Evolutionary conservation across 2,888 invertebrate genomes (phyloP).

Genomic region (Orchestes rusci): DNA sequence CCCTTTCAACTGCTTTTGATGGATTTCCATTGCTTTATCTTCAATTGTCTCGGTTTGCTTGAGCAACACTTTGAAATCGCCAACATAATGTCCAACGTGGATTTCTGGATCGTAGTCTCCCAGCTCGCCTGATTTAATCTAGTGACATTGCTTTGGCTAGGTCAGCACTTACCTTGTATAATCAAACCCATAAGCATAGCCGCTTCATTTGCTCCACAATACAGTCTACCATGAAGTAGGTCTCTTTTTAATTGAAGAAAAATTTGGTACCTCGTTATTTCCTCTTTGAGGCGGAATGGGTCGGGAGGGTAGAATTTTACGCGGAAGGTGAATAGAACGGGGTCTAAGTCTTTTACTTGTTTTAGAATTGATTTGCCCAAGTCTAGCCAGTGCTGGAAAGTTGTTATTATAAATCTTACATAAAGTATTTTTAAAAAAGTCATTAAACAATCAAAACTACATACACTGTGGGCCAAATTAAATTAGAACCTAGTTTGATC

Average conservation of each 20-base stretch:
- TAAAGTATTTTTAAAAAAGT: no score
- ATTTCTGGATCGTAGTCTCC: slow-evolving; percentile 89
- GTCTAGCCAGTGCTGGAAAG: slow-evolving; percentile 86
- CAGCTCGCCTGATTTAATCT: slow-evolving; percentile 65
- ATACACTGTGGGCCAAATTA: no score
- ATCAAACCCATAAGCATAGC: slow-evolving; percentile 86
- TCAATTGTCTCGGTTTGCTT: slow-evolving; percentile 91
- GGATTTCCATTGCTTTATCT: slow-evolving; percentile 87
- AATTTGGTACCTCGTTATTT: slow-evolving; percentile 90
- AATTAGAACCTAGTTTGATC: no score
- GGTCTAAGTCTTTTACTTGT: slow-evolving; percentile 90
- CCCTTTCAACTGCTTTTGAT: slow-evolving; percentile 79
- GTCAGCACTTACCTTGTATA: slow-evolving; percentile 69
- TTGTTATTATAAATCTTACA: not conserved
- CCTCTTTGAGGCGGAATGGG: slow-evolving; percentile 86
- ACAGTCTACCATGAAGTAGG: slow-evolving; percentile 87
- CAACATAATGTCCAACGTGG: slow-evolving; percentile 83
- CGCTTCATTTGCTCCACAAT: slow-evolving; percentile 84
- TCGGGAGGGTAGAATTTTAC: slow-evolving; percentile 98
- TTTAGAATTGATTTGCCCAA: slow-evolving; percentile 82
- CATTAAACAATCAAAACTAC: no score
- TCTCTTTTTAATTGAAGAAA: slow-evolving; percentile 91
- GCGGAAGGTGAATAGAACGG: slow-evolving; percentile 89
- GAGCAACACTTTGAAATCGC: slow-evolving; percentile 82
- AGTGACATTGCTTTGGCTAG: not conserved